Percentiles rank a stretch among this genome's conserved stretches.
These are phyloP conservation scores for Heteromurus nitidus DNA, from an alignment of 2,888 invertebrate genomes.

Conservation along the genomic window DNA sequence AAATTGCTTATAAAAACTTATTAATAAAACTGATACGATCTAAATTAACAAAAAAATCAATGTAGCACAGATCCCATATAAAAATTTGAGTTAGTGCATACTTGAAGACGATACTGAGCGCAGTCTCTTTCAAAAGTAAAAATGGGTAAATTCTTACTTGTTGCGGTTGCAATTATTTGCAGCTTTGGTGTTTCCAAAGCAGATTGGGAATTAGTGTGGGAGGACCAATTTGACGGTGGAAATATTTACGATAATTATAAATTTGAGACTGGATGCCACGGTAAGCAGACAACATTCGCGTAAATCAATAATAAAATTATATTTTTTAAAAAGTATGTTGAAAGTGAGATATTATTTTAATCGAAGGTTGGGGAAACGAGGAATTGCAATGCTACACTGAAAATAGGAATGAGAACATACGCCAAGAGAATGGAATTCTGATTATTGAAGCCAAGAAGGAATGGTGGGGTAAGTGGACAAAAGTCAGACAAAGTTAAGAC, in stretches of 20 bases:
- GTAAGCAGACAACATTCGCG: constrained; percentile 36
- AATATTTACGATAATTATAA: constrained; percentile 69
- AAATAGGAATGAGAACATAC: constrained; percentile 64
- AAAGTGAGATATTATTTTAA: not conserved
- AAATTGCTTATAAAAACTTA: no score
- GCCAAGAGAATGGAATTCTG: constrained; percentile 68
- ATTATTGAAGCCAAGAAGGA: constrained; percentile 65
- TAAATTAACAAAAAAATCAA: no score
- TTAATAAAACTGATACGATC: no score
- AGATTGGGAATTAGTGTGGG: constrained; percentile 66
- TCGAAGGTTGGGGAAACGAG: constrained; percentile 67
- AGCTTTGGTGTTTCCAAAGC: constrained; percentile 48
- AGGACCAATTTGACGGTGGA: constrained; percentile 71
- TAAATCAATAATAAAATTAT: not conserved
- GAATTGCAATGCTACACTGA: constrained; percentile 72
- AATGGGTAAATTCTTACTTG: no score
- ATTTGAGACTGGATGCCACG: constrained; percentile 67
- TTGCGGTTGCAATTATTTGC: constrained; percentile 26
- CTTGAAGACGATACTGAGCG: no score
- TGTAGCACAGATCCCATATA: no score
- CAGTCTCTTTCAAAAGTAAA: no score
- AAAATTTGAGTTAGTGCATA: no score
- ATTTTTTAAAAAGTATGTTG: not conserved
- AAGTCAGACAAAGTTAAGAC: no score
- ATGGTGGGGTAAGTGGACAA: constrained; percentile 62